Evolutionary conservation across 2,797 vertebrate genomes (phyloP), one percentile per base, ranked within the genome.

Genomic region (Okamejei kenojei): DNA sequence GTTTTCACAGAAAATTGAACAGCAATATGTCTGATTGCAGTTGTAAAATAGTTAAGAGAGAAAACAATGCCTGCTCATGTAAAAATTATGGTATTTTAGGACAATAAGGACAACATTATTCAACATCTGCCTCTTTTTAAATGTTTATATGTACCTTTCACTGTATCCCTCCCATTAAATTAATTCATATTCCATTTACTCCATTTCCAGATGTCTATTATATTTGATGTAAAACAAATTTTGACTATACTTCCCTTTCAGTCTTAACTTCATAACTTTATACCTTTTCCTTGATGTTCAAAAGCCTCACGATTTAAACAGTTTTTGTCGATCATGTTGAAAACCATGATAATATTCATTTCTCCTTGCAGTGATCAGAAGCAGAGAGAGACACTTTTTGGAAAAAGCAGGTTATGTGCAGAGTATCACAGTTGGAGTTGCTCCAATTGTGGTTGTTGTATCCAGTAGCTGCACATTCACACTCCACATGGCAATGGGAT

Each of bases 401-500:
- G 97, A 97, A 94, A 95, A 93, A 94, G 97, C 96, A 0, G 96
- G 96, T 29, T 95, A 96, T 63, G 94, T 97, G 93, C 97, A 98
- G 95, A 97, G 97, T 94, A 94, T 97, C 93, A 97, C 97, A 21
- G 94, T 97, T 93, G 97, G 97, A 0, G 95, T 97, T 74, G 96
- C 96, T 93, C 97, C 97, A 9, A 95, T 97, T 0, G 95, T 97
- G 0, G 96, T 97, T 80, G 96, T 98, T 94, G 96, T 97, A 38
- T 97, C 97, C n/a, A 96, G 97, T 29, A 97, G 97, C 63, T 97
- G 97, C 95, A 98, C 97, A 9, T 98, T 98, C 94, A 97, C 96
- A 93, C 94, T 97, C 23, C 97, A 98, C 94, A 97, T 97, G 96
- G 95, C 96, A 4, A 82, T 97, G 93, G 97, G 97, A 94, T 96